Evolutionary conservation across 1,140 invertebrate species (phyloP), one percentile per base, ranked within the genome.

Genomic region (Cydia amplana): DNA sequence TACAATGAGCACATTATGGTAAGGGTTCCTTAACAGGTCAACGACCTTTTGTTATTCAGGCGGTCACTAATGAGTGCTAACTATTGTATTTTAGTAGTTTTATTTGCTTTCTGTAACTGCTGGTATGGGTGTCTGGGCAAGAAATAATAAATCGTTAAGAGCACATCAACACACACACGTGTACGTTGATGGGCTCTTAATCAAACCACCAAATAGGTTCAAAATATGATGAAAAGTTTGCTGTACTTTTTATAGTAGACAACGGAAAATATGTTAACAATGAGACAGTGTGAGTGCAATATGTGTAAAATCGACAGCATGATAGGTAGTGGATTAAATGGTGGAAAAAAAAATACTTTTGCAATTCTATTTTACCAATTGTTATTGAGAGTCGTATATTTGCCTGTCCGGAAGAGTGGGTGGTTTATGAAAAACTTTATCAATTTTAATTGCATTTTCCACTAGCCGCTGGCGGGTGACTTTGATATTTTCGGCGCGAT

Each of bases 401-500:
- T 25, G 74, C 63, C 70, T 72, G 43, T 60, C 73, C 64, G 73
- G 76, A 78, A 79, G 63, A 76, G 78, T 74, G 70, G 78, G 75
- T 73, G 72, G 74, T 79, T 87, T 83, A 79, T 85, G 73, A 87
- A 88, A 86, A 83, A 83, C 80, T 83, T 79, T 86, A 83, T 80
- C 79, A 87, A 86, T 81, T 80, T 85, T 85, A 88, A 87, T 86
- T 85, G 80, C 87, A 88, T 85, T 88, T 82, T 79, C 84, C 82
- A 88, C 86, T 91, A 92, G 83, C 84, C 81, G 81, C 80, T 80
- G 80, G 82, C 80, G 79, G 80, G 85, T 90, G 90, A 92, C 90
- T 92, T 91, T 91, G 89, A 92, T 90, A 89, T 91, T 91, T 91
- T 90, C 85, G 84, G 82, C 81, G 79, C 85, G 74, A 91, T 91